Evolutionary conservation across 2,888 invertebrate genomes (phyloP), one percentile per base, ranked within the genome.

Genomic region (Sipunculus nudus): DNA sequence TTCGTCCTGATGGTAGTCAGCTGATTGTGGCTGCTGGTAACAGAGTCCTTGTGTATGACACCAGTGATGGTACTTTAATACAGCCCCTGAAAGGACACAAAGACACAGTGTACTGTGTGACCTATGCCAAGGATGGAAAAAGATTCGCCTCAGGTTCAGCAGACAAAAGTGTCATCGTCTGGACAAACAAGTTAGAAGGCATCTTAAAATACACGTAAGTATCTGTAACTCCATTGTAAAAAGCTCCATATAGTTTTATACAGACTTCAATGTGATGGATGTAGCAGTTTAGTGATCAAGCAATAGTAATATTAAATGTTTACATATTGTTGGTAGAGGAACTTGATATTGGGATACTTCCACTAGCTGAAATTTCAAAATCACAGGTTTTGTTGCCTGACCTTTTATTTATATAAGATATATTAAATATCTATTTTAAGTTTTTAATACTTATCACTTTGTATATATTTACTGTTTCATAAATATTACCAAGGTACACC

Each of bases 161-260:
- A 2, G 99, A 99, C 82, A 97, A 96, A 86, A 92, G 92, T 81
- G 97, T 99, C 47, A 98, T 99, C 66, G 93, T 99, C 71, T 99
- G 98, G 98, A 95, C 94, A 1, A 91, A 91, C 32, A 94, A 95
- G 85, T 88, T 98, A 76, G 96, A 97, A 86, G 97, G 96, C 25
- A 89, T 96, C 67, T 86, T 98, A 2, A 97, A 97, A 87, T 99
- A 96, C 85, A 91, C 92, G 94, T 95, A 87, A 88, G 90, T 86
- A 29, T 29, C 6, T 10, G 8, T 23, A 52, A 48, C 6, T 52
- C 25, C n/a, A 21, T 52, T 52, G 16, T 16, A 48, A 10, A 48
- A 32, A 28, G 49, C 3, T 16, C 19, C 8, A n/a, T n/a, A n/a
- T n/a, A n/a, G n/a, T n/a, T n/a, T n/a, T n/a, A n/a, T n/a, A n/a